Evolutionary conservation across 1,140 invertebrate genomes (phyloP), one percentile per base, ranked within the genome.

Genomic region (Ladona fulva): DNA sequence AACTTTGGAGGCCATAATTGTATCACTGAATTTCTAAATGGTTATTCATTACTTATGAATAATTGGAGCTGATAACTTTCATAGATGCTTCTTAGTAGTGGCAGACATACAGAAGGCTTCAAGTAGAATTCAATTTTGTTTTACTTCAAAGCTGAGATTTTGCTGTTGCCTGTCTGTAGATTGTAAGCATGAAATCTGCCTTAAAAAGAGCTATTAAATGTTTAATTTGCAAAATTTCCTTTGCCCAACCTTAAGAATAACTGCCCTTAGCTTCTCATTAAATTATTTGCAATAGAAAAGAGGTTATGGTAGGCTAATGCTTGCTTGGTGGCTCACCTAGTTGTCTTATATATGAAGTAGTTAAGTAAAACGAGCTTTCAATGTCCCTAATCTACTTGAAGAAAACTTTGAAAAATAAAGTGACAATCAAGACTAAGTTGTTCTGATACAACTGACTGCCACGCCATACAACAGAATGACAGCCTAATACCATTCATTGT

Each of bases 401-500:
- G 14, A 52, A 52, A 52, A 52, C 19, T 52, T 66, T 66, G 52
- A 16, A 16, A 37, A 66, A 22, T 66, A 12, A 66, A 19, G 12
- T 19, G 52, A 66, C 52, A 66, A 37, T 5, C n/a, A 16, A 66
- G 52, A 66, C 52, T 12, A 12, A 66, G 52, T 66, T 66, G 12
- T 66, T 66, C 52, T 66, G 52, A 66, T 66, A 22, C 52, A 12
- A 66, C 52, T 66, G 52, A 66, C 52, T 66, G 52, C n/a, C 52
- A 66, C 52, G 14, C 52, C 52, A 66, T 66, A 16, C 52, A 66
- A 52, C 12, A 19, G 52, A 66, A 66, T 66, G 52, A 66, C 52
- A 22, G 52, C 52, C 52, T 66, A 66, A 66, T 66, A 66, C 52
- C 52, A 16, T 66, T 66, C 52, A 66, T 66, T 66, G 52, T 66